A percentile compares a stretch with the other conserved stretches of the same genome.
phyloP scores from a whole-genome alignment of 2,797 vertebrate species.

The Euthynnus affinis region DNA sequence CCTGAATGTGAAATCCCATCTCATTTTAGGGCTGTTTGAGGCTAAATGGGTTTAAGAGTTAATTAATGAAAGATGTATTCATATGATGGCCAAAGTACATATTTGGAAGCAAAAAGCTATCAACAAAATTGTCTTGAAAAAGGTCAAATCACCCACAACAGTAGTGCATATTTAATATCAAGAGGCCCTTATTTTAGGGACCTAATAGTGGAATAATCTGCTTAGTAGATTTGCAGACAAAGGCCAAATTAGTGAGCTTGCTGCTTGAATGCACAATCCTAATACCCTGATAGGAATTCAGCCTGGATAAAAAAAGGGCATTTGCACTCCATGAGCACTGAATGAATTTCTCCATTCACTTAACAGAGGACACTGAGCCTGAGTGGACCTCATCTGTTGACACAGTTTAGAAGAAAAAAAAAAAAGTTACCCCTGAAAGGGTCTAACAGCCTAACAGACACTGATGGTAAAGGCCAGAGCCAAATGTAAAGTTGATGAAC shows the following conservation, averaged over 20 bases:
- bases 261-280: conserved; percentile 56
- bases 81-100: conserved; percentile 3
- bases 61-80: conserved; percentile 19
- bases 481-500: neutral
- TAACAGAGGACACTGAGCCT: neutral
- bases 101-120: conserved; percentile 2
- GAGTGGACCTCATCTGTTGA: conserved; percentile 6
- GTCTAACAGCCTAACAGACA: neutral
- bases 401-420: neutral
- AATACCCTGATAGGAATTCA: conserved; percentile 28
- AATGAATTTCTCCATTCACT: conserved; percentile 11
- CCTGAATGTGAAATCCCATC: conserved; percentile 25
- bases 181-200: conserved; percentile 20
- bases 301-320: conserved; percentile 23
- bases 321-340: conserved; percentile 31
- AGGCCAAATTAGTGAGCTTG: conserved; percentile 50
- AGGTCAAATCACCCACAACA: neutral
- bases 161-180: conserved; percentile 24
- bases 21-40: neutral
- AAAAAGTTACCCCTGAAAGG: neutral
- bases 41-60: conserved; percentile 1
- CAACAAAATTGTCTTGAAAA: neutral
- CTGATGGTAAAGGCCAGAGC: neutral
- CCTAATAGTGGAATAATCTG: conserved; percentile 24
- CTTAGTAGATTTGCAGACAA: conserved; percentile 43